A percentile compares a stretch with the other conserved stretches of the same genome.
Evolutionary conservation across 2,888 invertebrate genomes (phyloP).

Genomic region (Volucella inanis): DNA sequence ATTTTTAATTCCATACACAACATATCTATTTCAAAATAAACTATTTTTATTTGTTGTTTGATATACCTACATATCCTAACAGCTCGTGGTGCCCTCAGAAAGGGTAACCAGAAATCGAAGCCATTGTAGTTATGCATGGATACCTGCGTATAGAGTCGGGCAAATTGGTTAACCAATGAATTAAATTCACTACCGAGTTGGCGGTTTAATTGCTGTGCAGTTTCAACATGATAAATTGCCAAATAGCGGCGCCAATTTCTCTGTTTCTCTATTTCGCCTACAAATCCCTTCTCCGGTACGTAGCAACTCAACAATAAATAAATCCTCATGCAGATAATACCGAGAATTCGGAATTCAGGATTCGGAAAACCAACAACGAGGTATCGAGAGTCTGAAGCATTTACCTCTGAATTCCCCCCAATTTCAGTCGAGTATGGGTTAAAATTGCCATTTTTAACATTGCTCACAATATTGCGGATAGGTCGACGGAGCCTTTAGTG

Average conservation of each 20-base stretch:
- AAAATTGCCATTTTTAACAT: conserved; percentile 54
- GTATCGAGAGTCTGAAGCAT: conserved; percentile 34
- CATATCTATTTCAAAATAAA: no score
- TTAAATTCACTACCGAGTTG: conserved; percentile 71
- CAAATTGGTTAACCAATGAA: conserved; percentile 73
- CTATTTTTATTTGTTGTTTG: no score
- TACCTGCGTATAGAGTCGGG: conserved; percentile 53
- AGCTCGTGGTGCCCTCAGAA: conserved; percentile 4
- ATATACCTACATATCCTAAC: no score
- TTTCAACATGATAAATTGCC: conserved; percentile 72
- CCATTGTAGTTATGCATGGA: conserved; percentile 47
- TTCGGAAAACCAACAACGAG: neutral
- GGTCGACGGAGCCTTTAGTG: conserved; percentile 31
- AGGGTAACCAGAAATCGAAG: conserved; percentile 20
- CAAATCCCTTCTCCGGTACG: neutral
- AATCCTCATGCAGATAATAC: conserved; percentile 51
- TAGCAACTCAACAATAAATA: conserved; percentile 61
- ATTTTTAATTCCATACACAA: no score
- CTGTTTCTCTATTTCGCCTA: neutral
- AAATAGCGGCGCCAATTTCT: conserved; percentile 14
- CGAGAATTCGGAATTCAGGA: conserved; percentile 31
- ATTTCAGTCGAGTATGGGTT: conserved; percentile 18
- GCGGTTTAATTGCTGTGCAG: conserved; percentile 72
- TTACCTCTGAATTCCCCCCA: conserved; percentile 4
- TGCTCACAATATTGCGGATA: neutral